phyloP scores from a whole-genome alignment of 2,888 invertebrate genomes.

The Temnothorax ravouxi region DNA sequence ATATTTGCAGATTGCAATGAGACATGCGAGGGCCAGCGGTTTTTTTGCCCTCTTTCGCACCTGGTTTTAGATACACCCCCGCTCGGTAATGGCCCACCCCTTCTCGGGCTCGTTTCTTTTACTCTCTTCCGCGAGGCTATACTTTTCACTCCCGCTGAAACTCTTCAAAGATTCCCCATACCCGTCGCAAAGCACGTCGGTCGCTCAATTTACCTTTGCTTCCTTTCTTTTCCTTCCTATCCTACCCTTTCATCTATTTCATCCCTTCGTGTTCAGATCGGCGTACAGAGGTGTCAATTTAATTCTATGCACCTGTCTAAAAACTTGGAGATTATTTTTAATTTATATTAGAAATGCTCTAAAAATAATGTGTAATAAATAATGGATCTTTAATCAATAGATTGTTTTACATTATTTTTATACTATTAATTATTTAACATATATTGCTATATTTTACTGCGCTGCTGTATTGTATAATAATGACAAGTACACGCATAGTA shows the following conservation, averaged over 20 bases:
- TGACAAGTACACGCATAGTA: too few species aligned
- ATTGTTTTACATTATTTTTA: neutral
- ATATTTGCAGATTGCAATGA: slow-evolving; percentile 79
- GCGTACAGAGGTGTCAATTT: slow-evolving; percentile 82
- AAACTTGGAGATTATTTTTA: slow-evolving; percentile 12
- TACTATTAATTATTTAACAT: neutral
- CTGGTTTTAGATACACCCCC: slow-evolving; percentile 77
- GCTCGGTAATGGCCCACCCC: slow-evolving; percentile 76
- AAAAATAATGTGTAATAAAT: neutral
- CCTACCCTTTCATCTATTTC: slow-evolving; percentile 55
- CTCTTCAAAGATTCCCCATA: slow-evolving; percentile 71
- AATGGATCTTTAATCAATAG: neutral
- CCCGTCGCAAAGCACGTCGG: slow-evolving; percentile 72
- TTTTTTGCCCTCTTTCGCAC: slow-evolving; percentile 71
- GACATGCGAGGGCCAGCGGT: slow-evolving; percentile 76
- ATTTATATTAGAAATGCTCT: neutral
- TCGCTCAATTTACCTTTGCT: slow-evolving; percentile 79
- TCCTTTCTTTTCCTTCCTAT: slow-evolving; percentile 38
- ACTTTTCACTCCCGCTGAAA: slow-evolving; percentile 68
- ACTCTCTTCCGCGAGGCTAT: slow-evolving; percentile 63
- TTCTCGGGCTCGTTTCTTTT: slow-evolving; percentile 35
- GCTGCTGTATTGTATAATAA: neutral
- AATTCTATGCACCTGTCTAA: slow-evolving; percentile 67
- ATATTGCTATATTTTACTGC: neutral
- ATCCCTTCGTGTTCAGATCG: slow-evolving; percentile 43